Evolutionary conservation across 2,797 vertebrate genomes (phyloP), one percentile per base, ranked within the genome.

Genomic region (Urocyon cinereoargenteus): DNA sequence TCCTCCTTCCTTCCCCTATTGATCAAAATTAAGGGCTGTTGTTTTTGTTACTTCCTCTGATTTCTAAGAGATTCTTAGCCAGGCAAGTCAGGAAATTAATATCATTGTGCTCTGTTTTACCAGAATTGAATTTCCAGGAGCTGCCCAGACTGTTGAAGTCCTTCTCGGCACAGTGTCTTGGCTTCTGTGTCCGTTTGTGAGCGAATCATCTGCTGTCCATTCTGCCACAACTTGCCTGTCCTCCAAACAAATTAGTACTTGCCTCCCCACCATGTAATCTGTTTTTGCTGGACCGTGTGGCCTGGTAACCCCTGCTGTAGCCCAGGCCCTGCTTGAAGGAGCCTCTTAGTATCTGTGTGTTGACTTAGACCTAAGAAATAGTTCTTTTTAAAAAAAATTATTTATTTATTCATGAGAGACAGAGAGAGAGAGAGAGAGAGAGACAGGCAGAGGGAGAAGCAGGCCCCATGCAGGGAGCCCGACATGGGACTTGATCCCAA

Each of bases 91-190:
- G 96, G 93, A 97, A 94, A 90, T 96, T 95, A 96, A 45, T 91
- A 89, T 82, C 86, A 86, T 49, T 68, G 77, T 96, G 94, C 91
- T 94, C 93, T 97, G 93, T 66, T 97, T 97, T 75, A 96, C 49
- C 66, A 93, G 96, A 96, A 97, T 93, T 97, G 83, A 83, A 96
- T 97, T 98, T 98, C 96, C 90, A 90, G 96, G 97, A 97, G 96
- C 90, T 3, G 2, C 40, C 31, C 77, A 79, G 96, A 82, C 84
- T 89, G 40, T 82, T 68, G 53, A 9, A 87, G 59, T 86, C 21
- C 28, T 36, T 40, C 15, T 77, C 55, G 4, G 75, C 40, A 5
- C 13, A 18, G 31, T 22, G 59, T 31, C 91, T 61, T 49, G 68
- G 91, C 92, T 91, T 95, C 70, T 91, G 61, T 79, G 88, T 81